Conservation (phyloP, 2,888 invertebrate species). For the Heliconius hortense region DNA sequence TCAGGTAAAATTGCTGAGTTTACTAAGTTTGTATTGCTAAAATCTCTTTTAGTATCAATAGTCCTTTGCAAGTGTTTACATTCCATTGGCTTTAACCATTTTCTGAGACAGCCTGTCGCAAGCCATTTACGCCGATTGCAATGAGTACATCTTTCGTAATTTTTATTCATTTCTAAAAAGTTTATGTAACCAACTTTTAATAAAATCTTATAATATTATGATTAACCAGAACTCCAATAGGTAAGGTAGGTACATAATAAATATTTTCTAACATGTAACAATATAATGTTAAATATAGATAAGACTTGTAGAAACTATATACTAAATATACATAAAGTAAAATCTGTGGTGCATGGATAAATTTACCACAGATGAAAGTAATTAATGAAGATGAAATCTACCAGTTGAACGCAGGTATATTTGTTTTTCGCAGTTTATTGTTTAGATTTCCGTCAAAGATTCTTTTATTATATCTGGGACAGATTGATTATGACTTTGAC, state of each 20-base stretch:
- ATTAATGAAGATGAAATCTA: neutral
- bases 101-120: constrained; percentile 73
- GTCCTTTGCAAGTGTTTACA: constrained; percentile 78
- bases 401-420: neutral
- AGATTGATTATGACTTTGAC: neutral
- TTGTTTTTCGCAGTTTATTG: constrained; percentile 2
- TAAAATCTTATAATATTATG: constrained; percentile 6
- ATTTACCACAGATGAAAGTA: constrained; percentile 4
- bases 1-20: constrained; percentile 71
- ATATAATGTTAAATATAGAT: constrained; percentile 1
- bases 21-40: constrained; percentile 68
- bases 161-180: constrained; percentile 67
- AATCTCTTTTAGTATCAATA: constrained; percentile 73
- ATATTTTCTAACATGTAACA: constrained; percentile 2
- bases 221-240: neutral
- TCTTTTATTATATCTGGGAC: neutral
- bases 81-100: constrained; percentile 77
- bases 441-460: constrained; percentile 6
- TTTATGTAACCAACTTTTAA: neutral
- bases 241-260: neutral
- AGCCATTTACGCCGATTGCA: constrained; percentile 78
- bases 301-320: neutral
- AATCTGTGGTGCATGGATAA: neutral
- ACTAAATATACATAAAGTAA: neutral
- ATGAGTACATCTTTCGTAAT: constrained; percentile 74